These are phyloP conservation scores for Drosophila fulvimacula DNA, from an alignment of 2,888 invertebrate species.

Conservation along the genomic window DNA sequence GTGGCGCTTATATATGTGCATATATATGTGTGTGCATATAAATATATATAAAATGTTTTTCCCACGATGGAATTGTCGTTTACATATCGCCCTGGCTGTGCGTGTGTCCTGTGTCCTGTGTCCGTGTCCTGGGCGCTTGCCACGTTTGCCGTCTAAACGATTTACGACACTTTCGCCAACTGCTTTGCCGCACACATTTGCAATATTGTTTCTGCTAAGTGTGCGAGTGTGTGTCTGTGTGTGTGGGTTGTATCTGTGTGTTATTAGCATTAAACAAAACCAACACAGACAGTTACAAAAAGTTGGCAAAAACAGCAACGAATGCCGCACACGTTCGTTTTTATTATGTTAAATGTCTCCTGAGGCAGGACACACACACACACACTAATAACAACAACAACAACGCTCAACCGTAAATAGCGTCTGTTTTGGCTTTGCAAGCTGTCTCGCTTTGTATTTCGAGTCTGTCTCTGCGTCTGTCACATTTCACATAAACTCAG, in stretches of 20 bases:
- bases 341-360: constrained; percentile 82
- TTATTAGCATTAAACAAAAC: constrained; percentile 74
- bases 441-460: constrained; percentile 42
- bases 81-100: constrained; percentile 63
- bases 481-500: constrained; percentile 71
- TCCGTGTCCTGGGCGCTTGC: constrained; percentile 50
- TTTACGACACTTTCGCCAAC: constrained; percentile 80
- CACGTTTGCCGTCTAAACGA: constrained; percentile 80
- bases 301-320: constrained; percentile 61
- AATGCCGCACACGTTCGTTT: constrained; percentile 78
- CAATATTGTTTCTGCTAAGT: constrained; percentile 68
- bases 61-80: constrained; percentile 73
- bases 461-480: constrained; percentile 77
- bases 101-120: constrained; percentile 21
- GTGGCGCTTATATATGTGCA: constrained; percentile 29
- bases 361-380: constrained; percentile 49
- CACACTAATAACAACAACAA: constrained; percentile 1
- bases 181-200: constrained; percentile 74
- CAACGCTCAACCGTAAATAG: constrained; percentile 37
- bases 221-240: constrained; percentile 27
- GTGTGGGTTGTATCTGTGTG: constrained; percentile 45
- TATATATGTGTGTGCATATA: constrained; percentile 11
- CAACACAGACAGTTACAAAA: constrained; percentile 40
- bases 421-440: constrained; percentile 38
- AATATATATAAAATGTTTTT: constrained; percentile 48